A percentile compares a stretch with the other conserved stretches of the same genome.
Evolutionary conservation across 2,888 invertebrate genomes (phyloP).

Genomic region (Drosophila mercatorum): DNA sequence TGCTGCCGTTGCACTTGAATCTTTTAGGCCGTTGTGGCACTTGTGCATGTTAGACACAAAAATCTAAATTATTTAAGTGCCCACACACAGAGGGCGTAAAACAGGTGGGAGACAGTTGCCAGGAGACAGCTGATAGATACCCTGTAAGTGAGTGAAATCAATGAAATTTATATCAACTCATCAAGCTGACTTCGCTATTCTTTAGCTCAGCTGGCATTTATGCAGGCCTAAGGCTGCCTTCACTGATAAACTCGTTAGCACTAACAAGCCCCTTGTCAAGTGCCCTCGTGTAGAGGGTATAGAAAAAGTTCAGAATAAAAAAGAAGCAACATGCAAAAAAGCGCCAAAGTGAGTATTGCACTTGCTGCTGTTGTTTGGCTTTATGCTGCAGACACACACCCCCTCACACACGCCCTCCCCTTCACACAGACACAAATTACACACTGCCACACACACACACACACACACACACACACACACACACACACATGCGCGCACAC

Average conservation of each 20-base stretch:
- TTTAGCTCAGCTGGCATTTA: too few relatives aligned
- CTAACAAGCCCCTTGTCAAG: not conserved
- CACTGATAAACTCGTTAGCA: not conserved
- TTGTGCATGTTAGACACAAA: slow-evolving; percentile 82
- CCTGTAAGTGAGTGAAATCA: too few relatives aligned
- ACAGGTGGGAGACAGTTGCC: slow-evolving; percentile 13
- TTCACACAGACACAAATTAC: slow-evolving; percentile 3
- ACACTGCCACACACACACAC: slow-evolving; percentile 6
- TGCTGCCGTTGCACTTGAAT: slow-evolving; percentile 74
- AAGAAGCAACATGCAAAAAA: slow-evolving; percentile 56
- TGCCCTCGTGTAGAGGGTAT: slow-evolving; percentile 22
- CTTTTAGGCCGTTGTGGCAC: slow-evolving; percentile 79
- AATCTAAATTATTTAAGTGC: slow-evolving; percentile 82
- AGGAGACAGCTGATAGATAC: too few relatives aligned
- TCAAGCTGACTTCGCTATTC: too few relatives aligned
- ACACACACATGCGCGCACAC: slow-evolving; percentile 16
- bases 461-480: slow-evolving; percentile 16
- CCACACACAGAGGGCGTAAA: slow-evolving; percentile 26
- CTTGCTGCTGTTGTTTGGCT: slow-evolving; percentile 52
- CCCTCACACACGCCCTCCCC: slow-evolving; percentile 5
- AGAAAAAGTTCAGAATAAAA: slow-evolving; percentile 34
- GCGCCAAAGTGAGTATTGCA: slow-evolving; percentile 70
- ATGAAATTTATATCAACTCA: too few relatives aligned
- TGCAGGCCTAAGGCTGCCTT: too few relatives aligned
- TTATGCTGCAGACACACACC: slow-evolving; percentile 45